Evolutionary conservation across 2,888 invertebrate species (phyloP), one percentile per base, ranked within the genome.

Genomic region (Hydropsyche betteni): DNA sequence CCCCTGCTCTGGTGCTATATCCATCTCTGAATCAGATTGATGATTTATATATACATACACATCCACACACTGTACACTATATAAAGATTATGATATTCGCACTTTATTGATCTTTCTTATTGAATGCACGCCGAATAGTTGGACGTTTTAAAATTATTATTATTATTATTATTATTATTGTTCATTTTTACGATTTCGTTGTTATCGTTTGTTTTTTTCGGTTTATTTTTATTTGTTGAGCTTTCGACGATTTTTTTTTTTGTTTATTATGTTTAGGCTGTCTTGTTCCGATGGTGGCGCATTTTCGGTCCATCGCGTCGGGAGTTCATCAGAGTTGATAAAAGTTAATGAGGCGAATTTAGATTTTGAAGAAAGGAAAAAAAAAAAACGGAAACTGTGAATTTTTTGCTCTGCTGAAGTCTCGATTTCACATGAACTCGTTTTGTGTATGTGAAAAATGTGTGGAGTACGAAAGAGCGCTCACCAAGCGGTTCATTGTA

Each of bases 121-220:
- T 44, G 44, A 44, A 44, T 78, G 79, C 79, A 79, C 79, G 78
- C 78, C 76, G 78, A 76, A 69, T 76, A 77, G 78, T 75, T 79
- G 77, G 75, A 78, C 75, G 76, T 78, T 79, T 75, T 79, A 73
- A 55, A n/a, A 70, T 74, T 75, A 72, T 77, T 77, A 72, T 75
- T 78, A 77, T 86, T 86, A 85, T 73, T 84, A 53, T 77, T 84
- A 80, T 84, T 85, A 83, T 84, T 84, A 84, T 84, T 85, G 86
- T 86, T 87, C 87, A 83, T 85, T 83, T 84, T 86, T 83, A 85
- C 82, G 83, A 83, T 86, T 84, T 86, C 84, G 79, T 83, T 84
- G 85, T 84, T 80, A 79, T 81, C 81, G 82, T 81, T 82, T 82
- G 81, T 80, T 80, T 83, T 81, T 80, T 84, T 82, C 10, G 81